Percentiles rank a stretch among this genome's conserved stretches.
Evolutionary conservation across 2,888 invertebrate genomes (phyloP).

Genomic region (Nebria salina): DNA sequence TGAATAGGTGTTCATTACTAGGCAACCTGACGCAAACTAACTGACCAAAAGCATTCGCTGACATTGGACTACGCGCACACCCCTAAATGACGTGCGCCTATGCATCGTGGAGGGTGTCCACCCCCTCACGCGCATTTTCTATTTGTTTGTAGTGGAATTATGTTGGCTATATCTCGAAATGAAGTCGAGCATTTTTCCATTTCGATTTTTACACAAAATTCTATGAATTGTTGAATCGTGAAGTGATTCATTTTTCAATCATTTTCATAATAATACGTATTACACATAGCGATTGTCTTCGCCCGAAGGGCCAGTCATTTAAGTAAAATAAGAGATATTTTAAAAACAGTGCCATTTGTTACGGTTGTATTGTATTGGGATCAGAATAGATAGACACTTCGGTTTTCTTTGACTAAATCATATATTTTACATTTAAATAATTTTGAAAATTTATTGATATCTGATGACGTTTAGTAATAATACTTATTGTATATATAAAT

Average conservation of each 20-base stretch:
- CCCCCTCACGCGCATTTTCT: slow-evolving; percentile 2
- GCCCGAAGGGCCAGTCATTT: not conserved
- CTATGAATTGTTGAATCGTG: not conserved
- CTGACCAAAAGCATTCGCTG: slow-evolving; percentile 29
- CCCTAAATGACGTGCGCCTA: slow-evolving; percentile 11
- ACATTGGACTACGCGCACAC: slow-evolving; percentile 2
- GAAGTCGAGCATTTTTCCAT: not conserved
- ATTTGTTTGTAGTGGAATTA: slow-evolving; percentile 33
- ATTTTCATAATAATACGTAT: not conserved
- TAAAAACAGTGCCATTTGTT: no score
- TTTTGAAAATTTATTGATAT: no score
- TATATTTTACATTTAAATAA: no score
- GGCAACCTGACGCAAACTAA: slow-evolving; percentile 32
- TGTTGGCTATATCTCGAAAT: not conserved
- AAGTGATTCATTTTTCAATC: not conserved
- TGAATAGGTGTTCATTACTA: not conserved
- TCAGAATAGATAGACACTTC: no score
- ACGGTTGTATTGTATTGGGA: no score
- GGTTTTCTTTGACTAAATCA: no score
- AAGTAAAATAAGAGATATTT: no score
- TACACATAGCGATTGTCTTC: not conserved
- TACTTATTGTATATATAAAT: no score
- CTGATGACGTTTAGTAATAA: no score
- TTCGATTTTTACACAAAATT: not conserved
- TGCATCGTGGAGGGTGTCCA: slow-evolving; percentile 14